Evolutionary conservation across 2,888 invertebrate species (phyloP), one percentile per base, ranked within the genome.

Genomic region (Baronia brevicornis): DNA sequence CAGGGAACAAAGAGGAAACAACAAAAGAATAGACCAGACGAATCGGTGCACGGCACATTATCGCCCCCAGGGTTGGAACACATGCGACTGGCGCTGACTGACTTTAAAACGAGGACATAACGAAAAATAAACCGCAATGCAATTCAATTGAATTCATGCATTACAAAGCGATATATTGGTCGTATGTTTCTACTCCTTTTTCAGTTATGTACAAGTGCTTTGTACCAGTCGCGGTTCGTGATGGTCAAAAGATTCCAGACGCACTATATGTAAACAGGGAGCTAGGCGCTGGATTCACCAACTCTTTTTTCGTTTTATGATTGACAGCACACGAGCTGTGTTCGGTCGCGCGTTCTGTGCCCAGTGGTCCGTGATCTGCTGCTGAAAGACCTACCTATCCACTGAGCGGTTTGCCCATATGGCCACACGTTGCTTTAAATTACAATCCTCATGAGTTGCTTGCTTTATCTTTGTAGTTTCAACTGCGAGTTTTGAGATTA

Each of bases 301-400:
- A 56, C 51, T 22, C 7, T 19, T 72, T 73, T 74, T 69, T 62
- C 62, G 66, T 73, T 82, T 79, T 80, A 80, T 84, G 79, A 84
- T 80, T 80, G 79, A 79, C 79, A 78, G 74, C 73, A 77, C 80
- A 79, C 78, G 72, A 59, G 67, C 63, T 48, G 72, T 77, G 79
- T 51, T 69, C 80, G 78, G 78, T 78, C 75, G 78, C 75, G 70
- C 77, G 78, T 67, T 62, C 65, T 54, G 46, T 72, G 72, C 64
- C 63, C 74, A 78, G 55, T 67, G 73, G 68, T 33, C 75, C 66
- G 79, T 77, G 68, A 67, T 61, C 63, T 59, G 36, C 63, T 63
- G 62, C 71, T 73, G 78, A 77, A 74, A 77, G 77, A 77, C 56
- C 59, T 62, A 66, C 57, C 68, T 70, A 66, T 62, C 56, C 58